Evolutionary conservation across 1,140 invertebrate species (phyloP), one percentile per base, ranked within the genome.

Genomic region (Agrilus planipennis): DNA sequence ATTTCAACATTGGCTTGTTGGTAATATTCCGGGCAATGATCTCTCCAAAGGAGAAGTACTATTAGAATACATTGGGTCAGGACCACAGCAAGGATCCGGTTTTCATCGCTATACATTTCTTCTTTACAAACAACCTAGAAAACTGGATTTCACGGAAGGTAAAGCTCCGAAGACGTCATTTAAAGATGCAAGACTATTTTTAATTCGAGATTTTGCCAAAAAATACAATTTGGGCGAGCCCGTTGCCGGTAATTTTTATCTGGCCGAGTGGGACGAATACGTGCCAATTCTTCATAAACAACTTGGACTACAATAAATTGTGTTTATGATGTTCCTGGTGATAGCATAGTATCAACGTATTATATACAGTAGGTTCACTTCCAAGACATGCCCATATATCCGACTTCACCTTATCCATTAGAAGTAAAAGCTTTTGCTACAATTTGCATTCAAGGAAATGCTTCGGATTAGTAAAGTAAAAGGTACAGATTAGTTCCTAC

Each of bases 1-100:
- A 65, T 90, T 81, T 77, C 83, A 86, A 50, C 89, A 94, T 60
- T 94, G 89, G 89, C 60, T 92, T 4, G 81, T 94, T 1, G 82
- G 72, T 4, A 95, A 95, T 54, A 88, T 95, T 51, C 85, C 84
- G 4, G 88, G 82, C 11, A 67, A 63, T 41, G 68, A 85, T 31
- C 58, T 94, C 1, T 49, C 55, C 0, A 64, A 74, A 18, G 91
- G 90, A 2, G 76, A 52, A 19, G 47, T 44, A 0, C 60, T 92
- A 0, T 76, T 77, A 3, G 79, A 76, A 1, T 93, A 90, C 61
- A 66, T 91, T 45, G 88, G 89, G 17, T 73, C 87, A 14, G 88
- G 85, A 9, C 87, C 89, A 0, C 87, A 87, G 2, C 59, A 80
- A 50, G 81, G 71, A 41, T 84, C 81, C 14, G 81, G 79, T 15